Evolutionary conservation across 2,888 invertebrate genomes (phyloP), one percentile per base, ranked within the genome.

Genomic region (Polyommatus icarus): DNA sequence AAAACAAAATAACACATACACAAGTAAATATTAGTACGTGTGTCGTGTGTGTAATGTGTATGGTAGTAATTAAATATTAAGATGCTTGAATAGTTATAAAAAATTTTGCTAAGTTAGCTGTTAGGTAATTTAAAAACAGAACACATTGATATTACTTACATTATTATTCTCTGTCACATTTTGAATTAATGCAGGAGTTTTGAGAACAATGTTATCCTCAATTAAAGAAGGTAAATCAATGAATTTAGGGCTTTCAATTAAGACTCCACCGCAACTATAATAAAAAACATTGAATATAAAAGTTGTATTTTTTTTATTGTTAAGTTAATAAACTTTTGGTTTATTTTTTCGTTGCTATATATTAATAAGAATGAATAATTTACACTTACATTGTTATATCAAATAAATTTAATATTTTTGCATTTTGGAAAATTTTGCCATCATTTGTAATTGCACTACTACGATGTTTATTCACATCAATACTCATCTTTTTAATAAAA

Each of bases 381-480:
- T 4, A 46, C 40, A 73, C 46, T 73, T 40, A 88, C 89, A 85
- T 85, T 12, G 83, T 84, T 10, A 71, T 76, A 75, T 86, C 82
- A n/a, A 80, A 77, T 10, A 82, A 57, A 12, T 84, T 83, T 20
- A 78, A 80, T 50, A 86, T 76, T 18, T 82, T 77, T 18, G 86
- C 86, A 67, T 79, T 80, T 10, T 87, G 71, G 1, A 82, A 18
- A 18, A 57, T 71, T 54, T 80, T 78, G 8, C 82, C 82, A 20
- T 82, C 80, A 0, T 24, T 15, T 6, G 73, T 29, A 46, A 79
- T 15, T 3, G 71, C 67, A 6, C 79, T 78, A 10, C 61, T 18
- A 0, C 54, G 15, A 78, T 89, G 88, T 40, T 83, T 79, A 3
- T 81, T 76, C 0, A 85, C 79, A 78, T 90, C 83, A 36, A 91